Evolutionary conservation across 2,888 invertebrate genomes (phyloP).

Genomic region (Diplolepis rosae): DNA sequence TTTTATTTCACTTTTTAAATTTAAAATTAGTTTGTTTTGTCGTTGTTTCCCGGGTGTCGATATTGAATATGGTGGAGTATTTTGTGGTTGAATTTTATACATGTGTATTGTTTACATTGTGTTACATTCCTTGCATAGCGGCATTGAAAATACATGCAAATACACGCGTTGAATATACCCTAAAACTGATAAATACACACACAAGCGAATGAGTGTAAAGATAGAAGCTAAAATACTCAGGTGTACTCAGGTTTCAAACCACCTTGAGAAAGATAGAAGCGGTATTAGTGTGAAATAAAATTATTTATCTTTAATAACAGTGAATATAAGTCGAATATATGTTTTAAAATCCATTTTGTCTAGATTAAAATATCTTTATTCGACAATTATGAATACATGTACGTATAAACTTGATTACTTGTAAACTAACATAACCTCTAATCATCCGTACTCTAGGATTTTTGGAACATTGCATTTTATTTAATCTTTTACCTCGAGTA

Average conservation of each 20-base stretch:
- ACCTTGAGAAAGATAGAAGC: not conserved
- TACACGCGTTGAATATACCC: not conserved
- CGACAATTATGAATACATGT: slow-evolving; percentile 54
- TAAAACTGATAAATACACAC: not conserved
- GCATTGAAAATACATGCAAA: not conserved
- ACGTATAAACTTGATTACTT: slow-evolving; percentile 45
- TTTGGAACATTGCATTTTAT: too few species aligned
- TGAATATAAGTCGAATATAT: not conserved
- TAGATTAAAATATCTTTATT: not conserved
- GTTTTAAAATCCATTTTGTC: not conserved
- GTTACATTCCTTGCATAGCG: not conserved
- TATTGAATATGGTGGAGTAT: slow-evolving; percentile 10
- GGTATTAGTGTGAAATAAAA: not conserved
- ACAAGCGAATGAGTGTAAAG: not conserved
- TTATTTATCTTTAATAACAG: not conserved
- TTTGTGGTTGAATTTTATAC: not conserved
- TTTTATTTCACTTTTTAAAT: slow-evolving; percentile 19
- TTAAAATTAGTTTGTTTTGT: slow-evolving; percentile 1
- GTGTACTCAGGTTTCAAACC: not conserved
- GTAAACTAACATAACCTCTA: slow-evolving; percentile 51
- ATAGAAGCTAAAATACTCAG: not conserved
- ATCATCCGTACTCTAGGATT: too few species aligned
- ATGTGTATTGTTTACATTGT: slow-evolving; percentile 4
- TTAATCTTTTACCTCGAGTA: too few species aligned
- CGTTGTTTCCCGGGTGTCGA: slow-evolving; percentile 23